Conservation (phyloP, 2,888 invertebrate species). For the Poecilobothrus nobilitatus region DNA sequence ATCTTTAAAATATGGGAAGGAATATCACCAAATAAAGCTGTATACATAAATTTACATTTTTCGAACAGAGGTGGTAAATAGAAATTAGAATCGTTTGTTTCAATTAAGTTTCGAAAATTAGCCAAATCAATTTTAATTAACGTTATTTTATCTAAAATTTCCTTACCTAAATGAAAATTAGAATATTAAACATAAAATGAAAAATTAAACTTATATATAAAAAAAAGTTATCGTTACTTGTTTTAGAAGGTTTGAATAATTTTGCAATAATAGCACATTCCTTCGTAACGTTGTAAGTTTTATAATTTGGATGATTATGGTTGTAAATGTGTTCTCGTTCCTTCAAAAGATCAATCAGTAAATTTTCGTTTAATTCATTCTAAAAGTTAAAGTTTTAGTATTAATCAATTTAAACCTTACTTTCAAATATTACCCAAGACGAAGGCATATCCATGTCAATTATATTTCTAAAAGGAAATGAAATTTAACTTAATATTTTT, state of each 20-base stretch:
- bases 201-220: no score
- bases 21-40: not conserved
- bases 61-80: not conserved
- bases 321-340: not conserved
- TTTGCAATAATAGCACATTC: not conserved
- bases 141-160: not conserved
- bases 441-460: no score
- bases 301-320: not conserved
- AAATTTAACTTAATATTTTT: no score
- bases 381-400: not conserved
- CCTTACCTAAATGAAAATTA: not conserved
- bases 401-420: no score
- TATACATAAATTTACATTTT: not conserved
- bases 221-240: not conserved
- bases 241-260: not conserved
- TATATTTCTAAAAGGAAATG: no score
- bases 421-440: no score
- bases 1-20: not conserved
- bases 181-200: no score
- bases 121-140: not conserved
- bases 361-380: not conserved
- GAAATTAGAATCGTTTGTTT: no score
- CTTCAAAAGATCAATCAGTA: not conserved
- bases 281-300: not conserved
- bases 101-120: no score